Evolutionary conservation across 1,140 invertebrate species (phyloP).

Genomic region (Listronotus bonariensis): DNA sequence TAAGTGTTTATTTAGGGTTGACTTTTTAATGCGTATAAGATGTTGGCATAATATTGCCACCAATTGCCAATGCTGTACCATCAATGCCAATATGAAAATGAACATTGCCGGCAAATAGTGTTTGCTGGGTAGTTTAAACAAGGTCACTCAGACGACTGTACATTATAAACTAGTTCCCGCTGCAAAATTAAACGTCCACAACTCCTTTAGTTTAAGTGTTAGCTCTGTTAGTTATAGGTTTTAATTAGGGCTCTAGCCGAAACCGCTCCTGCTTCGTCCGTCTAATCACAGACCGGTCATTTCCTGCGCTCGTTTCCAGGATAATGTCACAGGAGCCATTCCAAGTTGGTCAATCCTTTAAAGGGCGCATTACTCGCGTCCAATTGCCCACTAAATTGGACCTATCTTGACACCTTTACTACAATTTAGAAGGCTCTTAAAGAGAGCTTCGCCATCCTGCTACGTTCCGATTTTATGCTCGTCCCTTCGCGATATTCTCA

Average conservation of each 20-base stretch:
- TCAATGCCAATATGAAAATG: no score
- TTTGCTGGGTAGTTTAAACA: no score
- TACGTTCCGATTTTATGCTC: constrained; percentile 29
- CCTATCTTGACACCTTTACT: constrained; percentile 56
- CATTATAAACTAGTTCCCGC: not conserved
- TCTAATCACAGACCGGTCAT: constrained; percentile 44
- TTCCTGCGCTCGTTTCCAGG: constrained; percentile 48
- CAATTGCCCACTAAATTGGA: constrained; percentile 56
- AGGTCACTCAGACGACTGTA: not conserved
- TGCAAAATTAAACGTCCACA: constrained; percentile 22
- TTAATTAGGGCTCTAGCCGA: constrained; percentile 40
- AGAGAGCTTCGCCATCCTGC: constrained; percentile 24
- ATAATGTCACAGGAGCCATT: constrained; percentile 52
- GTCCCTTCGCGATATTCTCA: constrained; percentile 24
- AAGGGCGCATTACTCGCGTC: constrained; percentile 55
- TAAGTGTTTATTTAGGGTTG: no score
- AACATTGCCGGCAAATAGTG: no score
- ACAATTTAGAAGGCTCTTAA: constrained; percentile 44
- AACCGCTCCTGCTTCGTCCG: constrained; percentile 21
- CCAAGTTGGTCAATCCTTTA: constrained; percentile 54
- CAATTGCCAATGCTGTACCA: no score
- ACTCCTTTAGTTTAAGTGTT: constrained; percentile 18
- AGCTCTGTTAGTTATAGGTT: constrained; percentile 39
- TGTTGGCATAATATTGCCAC: no score
- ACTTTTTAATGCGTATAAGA: no score